These are phyloP conservation scores for Sparus aurata DNA, from an alignment of 2,797 vertebrate genomes.

Conservation along the genomic window DNA sequence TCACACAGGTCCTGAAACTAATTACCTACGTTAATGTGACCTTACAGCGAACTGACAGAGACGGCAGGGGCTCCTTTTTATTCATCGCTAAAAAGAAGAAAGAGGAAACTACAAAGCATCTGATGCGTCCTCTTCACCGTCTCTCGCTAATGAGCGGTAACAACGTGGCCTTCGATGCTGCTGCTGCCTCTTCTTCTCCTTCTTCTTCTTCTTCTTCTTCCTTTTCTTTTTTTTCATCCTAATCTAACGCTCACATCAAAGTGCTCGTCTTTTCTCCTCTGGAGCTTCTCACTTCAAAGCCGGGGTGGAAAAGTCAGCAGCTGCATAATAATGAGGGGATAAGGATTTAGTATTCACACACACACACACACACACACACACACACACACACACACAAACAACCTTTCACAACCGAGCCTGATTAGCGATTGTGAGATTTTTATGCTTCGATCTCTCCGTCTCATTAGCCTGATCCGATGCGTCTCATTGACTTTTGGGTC, in stretches of 20 bases:
- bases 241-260: slow-evolving; percentile 66
- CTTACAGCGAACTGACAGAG: slow-evolving; percentile 33
- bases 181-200: background rate
- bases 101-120: slow-evolving; percentile 38
- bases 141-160: slow-evolving; percentile 54
- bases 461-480: slow-evolving; percentile 37
- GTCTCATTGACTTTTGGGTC: slow-evolving; percentile 35
- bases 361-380: slow-evolving; percentile 50
- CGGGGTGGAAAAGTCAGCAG: slow-evolving; percentile 64
- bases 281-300: slow-evolving; percentile 65
- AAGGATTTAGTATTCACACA: slow-evolving; percentile 59
- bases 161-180: slow-evolving; percentile 19
- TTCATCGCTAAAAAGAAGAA: slow-evolving; percentile 21
- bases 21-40: slow-evolving; percentile 62
- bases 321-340: slow-evolving; percentile 66
- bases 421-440: slow-evolving; percentile 36
- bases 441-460: slow-evolving; percentile 16
- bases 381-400: slow-evolving; percentile 37
- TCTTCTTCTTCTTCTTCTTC: background rate
- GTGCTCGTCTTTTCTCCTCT: slow-evolving; percentile 51
- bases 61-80: slow-evolving; percentile 32
- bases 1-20: slow-evolving; percentile 28
- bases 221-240: background rate
- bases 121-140: slow-evolving; percentile 10
- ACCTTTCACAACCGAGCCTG: slow-evolving; percentile 15